Base-by-base conservation (phyloP, 2,888 invertebrate genomes). In the Hydriomena furcata region DNA sequence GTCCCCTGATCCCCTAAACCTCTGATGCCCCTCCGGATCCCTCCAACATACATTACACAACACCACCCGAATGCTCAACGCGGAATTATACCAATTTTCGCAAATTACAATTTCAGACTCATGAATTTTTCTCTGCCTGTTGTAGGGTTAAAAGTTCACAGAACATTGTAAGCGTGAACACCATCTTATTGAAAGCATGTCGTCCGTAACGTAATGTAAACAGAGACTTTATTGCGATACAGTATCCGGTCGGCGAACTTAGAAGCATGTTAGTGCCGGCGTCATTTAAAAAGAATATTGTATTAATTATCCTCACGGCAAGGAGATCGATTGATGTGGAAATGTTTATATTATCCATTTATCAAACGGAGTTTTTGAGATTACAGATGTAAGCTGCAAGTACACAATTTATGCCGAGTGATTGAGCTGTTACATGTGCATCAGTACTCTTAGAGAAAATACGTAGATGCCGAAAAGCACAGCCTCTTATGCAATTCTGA, bases 61-160 rank as follows among this genome's bases (percentile, higher is more conserved):
- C 84, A 81, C 82, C 79, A 79, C 83, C 80, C 78, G 84, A 84
- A 84, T 82, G 71, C 76, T 80, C 74, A 77, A 77, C 78, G 84
- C 80, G 77, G 84, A 88, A 88, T 88, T 89, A 88, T 87, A 87
- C 85, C 84, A 86, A 87, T 84, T 86, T 85, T 79, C 77, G 69
- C 68, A 71, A 79, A 86, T 84, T 83, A 81, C 47, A 27, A 83
- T 28, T 35, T 44, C 27, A 34, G 12, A 12, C 28, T 36, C 7
- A 3, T n/a, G 1, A 13, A 40, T 23, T 44, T 44, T 44, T 28
- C 7, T 8, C 20, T 7, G 1, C n/a, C 7, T 5, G 4, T 1
- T 21, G 12, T 27, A 54, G 52, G 52, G 47, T 59, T 54, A 42
- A n/a, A 53, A 24, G 42, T 52, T 52, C 46, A 54, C 30, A 44